Evolutionary conservation across 1,140 invertebrate species (phyloP), one percentile per base, ranked within the genome.

Genomic region (Octopus bimaculoides): DNA sequence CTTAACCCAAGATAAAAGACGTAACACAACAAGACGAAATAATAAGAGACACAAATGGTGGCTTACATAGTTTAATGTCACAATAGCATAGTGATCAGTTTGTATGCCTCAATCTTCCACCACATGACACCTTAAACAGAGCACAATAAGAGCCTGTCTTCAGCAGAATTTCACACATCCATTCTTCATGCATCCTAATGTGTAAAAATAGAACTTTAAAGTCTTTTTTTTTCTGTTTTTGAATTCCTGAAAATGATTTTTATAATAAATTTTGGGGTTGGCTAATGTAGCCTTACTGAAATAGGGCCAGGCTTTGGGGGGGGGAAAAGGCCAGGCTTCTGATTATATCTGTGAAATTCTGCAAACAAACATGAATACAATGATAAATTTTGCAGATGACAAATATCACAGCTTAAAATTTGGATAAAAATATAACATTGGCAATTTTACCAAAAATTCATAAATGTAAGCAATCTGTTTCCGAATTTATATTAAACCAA

Each of bases 261-360:
- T 61, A 17, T 61, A 17, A 61, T 61, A 61, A 61, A 61, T 61
- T 71, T 71, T 41, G 26, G 66, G 8, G 66, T 71, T 71, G 66
- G 66, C 66, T 71, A 71, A 71, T 71, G 66, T 71, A 71, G 66
- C 66, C 66, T 71, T 71, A 71, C 66, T 9, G 17, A n/a, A n/a
- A n/a, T n/a, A 14, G 66, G 7, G 26, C 17, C 17, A 71, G 66
- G 56, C 9, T 9, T 9, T 12, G 56, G 56, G 17, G 56, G 56
- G 17, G 56, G 56, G 4, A 17, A 17, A 61, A 17, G 56, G 17
- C 9, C 9, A 61, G 56, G 56, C 66, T 17, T 17, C 66, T 71
- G 66, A 71, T n/a, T 9, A 61, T 14, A 71, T 71, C 66, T 71
- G 66, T 9, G 66, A 71, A 71, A 71, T 71, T 71, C 66, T 71